These are phyloP conservation scores for Cromileptes altivelis DNA, from an alignment of 2,113 vertebrate genomes.

Conservation along the genomic window DNA sequence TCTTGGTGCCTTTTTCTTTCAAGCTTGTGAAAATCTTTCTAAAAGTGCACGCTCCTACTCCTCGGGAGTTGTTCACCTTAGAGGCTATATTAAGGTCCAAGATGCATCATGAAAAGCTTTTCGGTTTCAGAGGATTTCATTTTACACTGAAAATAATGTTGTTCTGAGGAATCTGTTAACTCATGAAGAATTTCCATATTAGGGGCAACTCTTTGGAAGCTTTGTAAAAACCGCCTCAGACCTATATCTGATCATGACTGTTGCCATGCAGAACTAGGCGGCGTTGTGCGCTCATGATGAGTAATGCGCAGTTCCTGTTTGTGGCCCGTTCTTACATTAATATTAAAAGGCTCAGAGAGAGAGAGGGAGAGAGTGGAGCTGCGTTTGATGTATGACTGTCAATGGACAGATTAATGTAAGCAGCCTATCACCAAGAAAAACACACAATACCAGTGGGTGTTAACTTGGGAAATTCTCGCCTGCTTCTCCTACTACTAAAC, in stretches of 20 bases:
- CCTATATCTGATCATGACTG: constrained; percentile 66
- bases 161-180: background rate
- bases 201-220: background rate
- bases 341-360: constrained; percentile 66
- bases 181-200: background rate
- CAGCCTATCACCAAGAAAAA: constrained; percentile 23
- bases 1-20: constrained; percentile 13
- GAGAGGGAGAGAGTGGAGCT: background rate
- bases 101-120: background rate
- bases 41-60: background rate
- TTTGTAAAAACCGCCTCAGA: constrained; percentile 32
- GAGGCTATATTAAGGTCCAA: background rate
- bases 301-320: constrained; percentile 74
- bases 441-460: constrained; percentile 20
- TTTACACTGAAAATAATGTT: background rate
- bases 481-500: background rate
- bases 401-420: constrained; percentile 60
- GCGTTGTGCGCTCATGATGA: constrained; percentile 59
- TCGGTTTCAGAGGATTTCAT: background rate
- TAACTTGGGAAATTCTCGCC: constrained; percentile 27
- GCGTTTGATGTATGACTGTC: constrained; percentile 57
- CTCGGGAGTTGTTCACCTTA: background rate
- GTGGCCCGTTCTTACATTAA: constrained; percentile 68
- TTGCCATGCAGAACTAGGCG: constrained; percentile 75
- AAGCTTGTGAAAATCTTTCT: constrained; percentile 1